Evolutionary conservation across 2,888 invertebrate species (phyloP).

Genomic region (Callosobruchus maculatus): DNA sequence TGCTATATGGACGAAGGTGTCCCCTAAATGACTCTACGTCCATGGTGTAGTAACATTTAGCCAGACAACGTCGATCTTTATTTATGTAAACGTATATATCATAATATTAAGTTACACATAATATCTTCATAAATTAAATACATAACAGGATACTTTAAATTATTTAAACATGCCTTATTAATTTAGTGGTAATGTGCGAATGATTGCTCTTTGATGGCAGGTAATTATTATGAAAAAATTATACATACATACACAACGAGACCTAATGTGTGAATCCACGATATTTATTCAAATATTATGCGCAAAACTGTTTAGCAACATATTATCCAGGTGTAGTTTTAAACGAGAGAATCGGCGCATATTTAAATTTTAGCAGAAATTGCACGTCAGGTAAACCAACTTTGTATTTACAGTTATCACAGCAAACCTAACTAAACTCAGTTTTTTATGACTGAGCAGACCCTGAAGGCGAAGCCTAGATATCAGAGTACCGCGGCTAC

Average conservation of each 20-base stretch:
- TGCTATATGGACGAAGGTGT: not conserved
- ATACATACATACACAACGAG: not conserved
- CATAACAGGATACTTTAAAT: not conserved
- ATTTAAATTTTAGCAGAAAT: not conserved
- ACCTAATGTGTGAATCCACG: not conserved
- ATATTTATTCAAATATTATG: not conserved
- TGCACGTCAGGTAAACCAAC: too few relatives aligned
- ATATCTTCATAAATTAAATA: not conserved
- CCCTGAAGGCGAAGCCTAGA: too few relatives aligned
- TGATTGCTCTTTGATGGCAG: not conserved
- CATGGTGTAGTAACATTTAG: not conserved
- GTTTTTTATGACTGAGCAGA: too few relatives aligned
- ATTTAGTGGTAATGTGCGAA: not conserved
- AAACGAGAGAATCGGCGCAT: not conserved
- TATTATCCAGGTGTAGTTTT: not conserved
- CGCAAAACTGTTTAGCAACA: not conserved
- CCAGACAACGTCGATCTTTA: not conserved
- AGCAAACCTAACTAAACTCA: too few relatives aligned
- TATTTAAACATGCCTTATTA: not conserved
- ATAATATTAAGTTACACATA: not conserved
- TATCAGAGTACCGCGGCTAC: too few relatives aligned
- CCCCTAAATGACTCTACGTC: not conserved
- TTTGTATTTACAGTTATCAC: too few relatives aligned
- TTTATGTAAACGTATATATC: not conserved
- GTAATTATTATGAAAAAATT: not conserved